These are phyloP conservation scores for Lysandra bellargus DNA, from an alignment of 2,888 invertebrate genomes.

Conservation along the genomic window DNA sequence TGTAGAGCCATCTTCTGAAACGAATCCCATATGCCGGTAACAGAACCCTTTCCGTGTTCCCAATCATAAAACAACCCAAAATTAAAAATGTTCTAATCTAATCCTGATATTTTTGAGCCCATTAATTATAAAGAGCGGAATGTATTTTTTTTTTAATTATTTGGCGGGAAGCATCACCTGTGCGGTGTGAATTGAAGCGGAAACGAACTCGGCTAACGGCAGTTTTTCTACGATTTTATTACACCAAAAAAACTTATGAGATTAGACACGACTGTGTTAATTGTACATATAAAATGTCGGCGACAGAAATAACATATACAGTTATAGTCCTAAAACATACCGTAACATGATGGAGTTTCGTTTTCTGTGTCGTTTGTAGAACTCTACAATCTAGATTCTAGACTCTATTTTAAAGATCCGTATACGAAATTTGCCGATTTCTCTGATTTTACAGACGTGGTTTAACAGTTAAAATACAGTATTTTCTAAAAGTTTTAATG, in stretches of 20 bases:
- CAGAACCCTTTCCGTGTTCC: not conserved
- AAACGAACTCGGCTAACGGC: conserved; percentile 76
- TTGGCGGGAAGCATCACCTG: conserved; percentile 73
- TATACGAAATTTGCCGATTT: too few relatives aligned
- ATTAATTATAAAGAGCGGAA: conserved; percentile 30
- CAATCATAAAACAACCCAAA: not conserved
- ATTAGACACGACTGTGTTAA: conserved; percentile 59
- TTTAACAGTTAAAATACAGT: too few relatives aligned
- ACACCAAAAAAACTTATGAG: conserved; percentile 67
- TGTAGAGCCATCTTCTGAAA: not conserved
- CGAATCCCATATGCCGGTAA: not conserved
- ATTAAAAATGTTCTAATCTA: conserved; percentile 8
- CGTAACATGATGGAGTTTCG: conserved; percentile 8
- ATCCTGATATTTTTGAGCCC: conserved; percentile 2
- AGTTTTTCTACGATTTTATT: conserved; percentile 63
- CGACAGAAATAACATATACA: conserved; percentile 15
- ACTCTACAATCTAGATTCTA: not conserved
- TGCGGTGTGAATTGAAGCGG: conserved; percentile 73
- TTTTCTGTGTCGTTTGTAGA: not conserved
- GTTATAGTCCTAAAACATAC: conserved; percentile 18
- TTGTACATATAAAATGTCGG: conserved; percentile 24
- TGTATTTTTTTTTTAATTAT: conserved; percentile 70
- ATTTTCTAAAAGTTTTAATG: too few relatives aligned
- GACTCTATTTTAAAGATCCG: too few relatives aligned
- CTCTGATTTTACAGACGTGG: too few relatives aligned